These are phyloP conservation scores for Mesocricetus auratus DNA, from an alignment of 2,113 vertebrate genomes.

Conservation along the genomic window DNA sequence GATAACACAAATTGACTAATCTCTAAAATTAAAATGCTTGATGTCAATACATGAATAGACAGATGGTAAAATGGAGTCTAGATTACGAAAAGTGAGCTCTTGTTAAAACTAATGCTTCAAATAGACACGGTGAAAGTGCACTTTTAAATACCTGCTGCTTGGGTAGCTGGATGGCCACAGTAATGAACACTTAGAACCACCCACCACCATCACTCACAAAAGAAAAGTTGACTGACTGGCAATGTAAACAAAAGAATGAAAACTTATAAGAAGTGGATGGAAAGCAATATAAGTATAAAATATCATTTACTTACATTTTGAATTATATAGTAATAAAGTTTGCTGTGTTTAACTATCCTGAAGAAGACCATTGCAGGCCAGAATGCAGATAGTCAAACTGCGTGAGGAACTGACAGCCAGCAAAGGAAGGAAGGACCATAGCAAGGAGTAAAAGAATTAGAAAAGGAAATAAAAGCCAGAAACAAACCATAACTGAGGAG, in stretches of 20 bases:
- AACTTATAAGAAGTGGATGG: not conserved
- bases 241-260: not conserved
- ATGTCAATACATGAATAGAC: not conserved
- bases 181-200: not conserved
- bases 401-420: not conserved
- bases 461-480: not conserved
- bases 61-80: not conserved
- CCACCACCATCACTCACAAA: not conserved
- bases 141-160: not conserved
- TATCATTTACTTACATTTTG: not conserved
- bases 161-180: not conserved
- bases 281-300: not conserved
- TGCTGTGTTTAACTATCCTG: not conserved
- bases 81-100: not conserved
- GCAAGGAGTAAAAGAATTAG: not conserved
- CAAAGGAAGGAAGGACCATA: not conserved
- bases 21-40: not conserved
- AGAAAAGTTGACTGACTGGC: not conserved
- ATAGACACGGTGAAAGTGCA: not conserved
- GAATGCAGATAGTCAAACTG: not conserved
- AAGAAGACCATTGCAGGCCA: not conserved
- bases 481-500: not conserved
- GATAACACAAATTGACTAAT: not conserved
- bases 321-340: not conserved
- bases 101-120: not conserved